A percentile compares a stretch with the other conserved stretches of the same genome.
These are phyloP conservation scores for Anas georgica DNA, from an alignment of 2,797 vertebrate species.

Conservation along the genomic window DNA sequence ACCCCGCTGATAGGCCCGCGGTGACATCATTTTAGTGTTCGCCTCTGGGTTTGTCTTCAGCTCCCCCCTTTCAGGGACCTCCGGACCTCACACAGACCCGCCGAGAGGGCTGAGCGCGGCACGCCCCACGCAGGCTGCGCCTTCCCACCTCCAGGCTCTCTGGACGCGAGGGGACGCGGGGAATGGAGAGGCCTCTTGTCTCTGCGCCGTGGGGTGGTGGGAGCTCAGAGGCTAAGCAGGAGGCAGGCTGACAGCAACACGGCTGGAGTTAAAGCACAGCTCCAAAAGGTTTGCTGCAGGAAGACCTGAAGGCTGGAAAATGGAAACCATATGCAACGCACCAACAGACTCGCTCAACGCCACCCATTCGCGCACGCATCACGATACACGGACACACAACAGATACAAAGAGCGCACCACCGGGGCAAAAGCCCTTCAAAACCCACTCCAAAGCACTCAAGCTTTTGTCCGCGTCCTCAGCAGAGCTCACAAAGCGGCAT, in stretches of 20 bases:
- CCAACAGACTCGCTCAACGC: not conserved
- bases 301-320: constrained; percentile 43
- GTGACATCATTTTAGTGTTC: constrained; percentile 85
- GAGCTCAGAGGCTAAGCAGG: not conserved
- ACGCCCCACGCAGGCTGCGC: not conserved
- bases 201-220: not conserved
- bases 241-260: not conserved
- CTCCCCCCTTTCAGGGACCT: constrained; percentile 78
- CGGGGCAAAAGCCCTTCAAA: not conserved
- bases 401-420: fast-evolving
- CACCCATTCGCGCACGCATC: not conserved
- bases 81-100: constrained; percentile 73
- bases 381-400: fast-evolving
- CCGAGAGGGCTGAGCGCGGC: constrained; percentile 45
- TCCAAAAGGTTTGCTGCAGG: not conserved
- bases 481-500: not conserved
- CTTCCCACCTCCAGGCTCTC: not conserved
- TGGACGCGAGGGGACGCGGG: not conserved
- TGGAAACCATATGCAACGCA: constrained; percentile 26
- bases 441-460: not conserved
- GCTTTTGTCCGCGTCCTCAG: not conserved
- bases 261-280: not conserved
- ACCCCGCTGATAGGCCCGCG: constrained; percentile 76
- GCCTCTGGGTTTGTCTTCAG: constrained; percentile 72
- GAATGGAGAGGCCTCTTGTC: not conserved